These are phyloP conservation scores for Campylomormyrus numenius DNA, from an alignment of 2,113 vertebrate genomes.

Conservation along the genomic window DNA sequence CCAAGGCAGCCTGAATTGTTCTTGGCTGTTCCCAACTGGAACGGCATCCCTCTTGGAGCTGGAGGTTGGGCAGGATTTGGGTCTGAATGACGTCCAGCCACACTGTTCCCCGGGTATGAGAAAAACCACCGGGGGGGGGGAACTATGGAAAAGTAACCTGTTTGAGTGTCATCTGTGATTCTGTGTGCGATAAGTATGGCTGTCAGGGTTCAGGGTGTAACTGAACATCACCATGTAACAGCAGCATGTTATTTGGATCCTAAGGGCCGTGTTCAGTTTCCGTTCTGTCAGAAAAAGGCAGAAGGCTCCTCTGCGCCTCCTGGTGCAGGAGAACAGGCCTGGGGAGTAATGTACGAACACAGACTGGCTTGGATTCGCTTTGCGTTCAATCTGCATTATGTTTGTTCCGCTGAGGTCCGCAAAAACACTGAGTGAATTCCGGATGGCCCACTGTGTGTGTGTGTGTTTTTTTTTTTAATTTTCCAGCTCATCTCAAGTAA, in stretches of 20 bases:
- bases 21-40: background rate
- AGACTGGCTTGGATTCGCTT: background rate
- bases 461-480: background rate
- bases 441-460: background rate
- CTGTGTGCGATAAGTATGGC: background rate
- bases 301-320: background rate
- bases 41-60: background rate
- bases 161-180: background rate
- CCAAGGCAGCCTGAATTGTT: background rate
- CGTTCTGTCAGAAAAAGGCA: background rate
- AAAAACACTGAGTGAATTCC: background rate
- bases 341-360: background rate
- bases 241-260: background rate
- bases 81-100: conserved; percentile 7
- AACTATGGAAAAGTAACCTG: background rate
- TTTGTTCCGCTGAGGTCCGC: conserved; percentile 2
- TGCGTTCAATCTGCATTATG: background rate
- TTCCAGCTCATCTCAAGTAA: background rate
- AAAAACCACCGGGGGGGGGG: background rate
- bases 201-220: background rate
- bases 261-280: background rate
- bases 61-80: background rate
- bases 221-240: background rate
- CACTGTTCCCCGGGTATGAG: background rate
- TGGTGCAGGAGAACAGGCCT: background rate